Evolutionary conservation across 2,888 invertebrate species (phyloP).

Genomic region (Fabriciana adippe): DNA sequence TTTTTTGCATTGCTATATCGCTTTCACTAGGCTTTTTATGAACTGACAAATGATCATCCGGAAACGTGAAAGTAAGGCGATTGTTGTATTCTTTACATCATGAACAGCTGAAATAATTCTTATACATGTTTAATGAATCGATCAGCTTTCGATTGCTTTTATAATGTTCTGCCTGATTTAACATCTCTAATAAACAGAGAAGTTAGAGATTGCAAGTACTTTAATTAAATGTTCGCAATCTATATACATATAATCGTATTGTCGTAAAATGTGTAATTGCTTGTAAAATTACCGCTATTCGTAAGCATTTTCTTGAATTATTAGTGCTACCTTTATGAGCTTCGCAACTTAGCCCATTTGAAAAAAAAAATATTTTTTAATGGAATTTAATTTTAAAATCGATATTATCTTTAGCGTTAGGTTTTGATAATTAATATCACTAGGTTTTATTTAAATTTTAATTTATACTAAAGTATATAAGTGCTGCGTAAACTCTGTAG

Average conservation of each 20-base stretch:
- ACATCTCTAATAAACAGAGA: conserved; percentile 50
- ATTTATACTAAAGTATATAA: no score
- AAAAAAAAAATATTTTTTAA: no score
- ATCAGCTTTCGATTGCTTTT: conserved; percentile 55
- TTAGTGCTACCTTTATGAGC: conserved; percentile 43
- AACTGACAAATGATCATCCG: conserved; percentile 70
- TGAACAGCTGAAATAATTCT: conserved; percentile 54
- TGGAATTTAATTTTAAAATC: no score
- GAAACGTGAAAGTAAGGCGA: conserved; percentile 76
- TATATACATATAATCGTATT: conserved; percentile 19
- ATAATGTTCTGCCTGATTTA: conserved; percentile 54
- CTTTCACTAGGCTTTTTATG: conserved; percentile 77
- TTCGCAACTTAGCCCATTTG: no score
- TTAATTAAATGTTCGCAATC: conserved; percentile 10
- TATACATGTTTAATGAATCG: conserved; percentile 60
- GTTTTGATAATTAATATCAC: no score
- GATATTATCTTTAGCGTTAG: no score
- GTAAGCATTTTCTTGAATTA: conserved; percentile 22
- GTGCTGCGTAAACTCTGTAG: no score
- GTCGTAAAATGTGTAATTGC: conserved; percentile 32
- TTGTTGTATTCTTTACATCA: conserved; percentile 57
- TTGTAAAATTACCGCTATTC: conserved; percentile 33
- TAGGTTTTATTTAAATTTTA: no score
- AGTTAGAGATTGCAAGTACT: conserved; percentile 43
- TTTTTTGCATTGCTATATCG: conserved; percentile 76